These are phyloP conservation scores for Sternotherus odoratus DNA, from an alignment of 2,797 vertebrate genomes.

Conservation along the genomic window DNA sequence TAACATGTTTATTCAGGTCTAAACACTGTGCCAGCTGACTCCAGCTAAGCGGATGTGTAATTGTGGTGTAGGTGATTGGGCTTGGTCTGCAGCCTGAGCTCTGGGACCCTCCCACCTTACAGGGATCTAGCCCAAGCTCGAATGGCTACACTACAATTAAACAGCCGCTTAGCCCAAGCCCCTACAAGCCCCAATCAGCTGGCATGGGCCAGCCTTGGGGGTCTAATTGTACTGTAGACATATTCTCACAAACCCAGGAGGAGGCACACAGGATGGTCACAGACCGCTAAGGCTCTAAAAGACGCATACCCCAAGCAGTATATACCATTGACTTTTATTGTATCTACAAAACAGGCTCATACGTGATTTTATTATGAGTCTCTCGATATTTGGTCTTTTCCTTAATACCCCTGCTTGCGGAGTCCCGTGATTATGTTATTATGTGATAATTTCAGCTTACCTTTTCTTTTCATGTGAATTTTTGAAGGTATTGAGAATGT, in stretches of 20 bases:
- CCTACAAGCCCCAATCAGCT: no score
- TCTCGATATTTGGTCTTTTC: background rate
- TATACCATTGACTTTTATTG: background rate
- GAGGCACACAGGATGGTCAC: background rate
- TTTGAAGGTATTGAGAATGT: background rate
- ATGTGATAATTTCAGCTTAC: background rate
- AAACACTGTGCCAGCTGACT: background rate
- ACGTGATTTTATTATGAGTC: background rate
- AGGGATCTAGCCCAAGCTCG: background rate
- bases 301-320: background rate
- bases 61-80: background rate
- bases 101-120: background rate
- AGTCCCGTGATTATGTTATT: background rate
- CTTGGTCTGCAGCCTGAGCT: background rate
- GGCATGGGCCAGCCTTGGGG: no score
- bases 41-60: background rate
- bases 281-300: background rate
- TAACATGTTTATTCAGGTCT: slow-evolving; percentile 21
- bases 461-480: background rate
- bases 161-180: no score
- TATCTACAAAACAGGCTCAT: background rate
- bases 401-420: background rate
- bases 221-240: no score
- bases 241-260: background rate
- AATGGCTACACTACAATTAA: background rate